Percentiles rank a stretch among this genome's conserved stretches.
phyloP scores from a whole-genome alignment of 1,140 invertebrate genomes.

The Latrodectus geometricus region DNA sequence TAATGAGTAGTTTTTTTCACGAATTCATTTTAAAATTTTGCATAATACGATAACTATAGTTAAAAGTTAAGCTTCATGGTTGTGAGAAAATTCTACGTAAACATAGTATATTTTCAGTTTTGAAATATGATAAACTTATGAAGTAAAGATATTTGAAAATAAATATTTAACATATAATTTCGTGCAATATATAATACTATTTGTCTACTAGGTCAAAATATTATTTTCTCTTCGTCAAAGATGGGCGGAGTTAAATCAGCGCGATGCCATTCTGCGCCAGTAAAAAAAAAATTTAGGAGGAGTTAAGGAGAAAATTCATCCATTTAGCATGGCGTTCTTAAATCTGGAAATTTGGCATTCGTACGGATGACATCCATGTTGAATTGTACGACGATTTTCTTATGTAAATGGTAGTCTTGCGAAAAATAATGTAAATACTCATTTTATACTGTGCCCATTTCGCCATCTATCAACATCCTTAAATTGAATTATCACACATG shows the following conservation, averaged over 20 bases:
- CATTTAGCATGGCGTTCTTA: slow-evolving; percentile 41
- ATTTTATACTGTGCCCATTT: neutral
- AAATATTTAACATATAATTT: neutral
- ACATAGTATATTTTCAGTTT: no score
- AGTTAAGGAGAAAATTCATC: slow-evolving; percentile 24
- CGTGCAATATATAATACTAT: no score
- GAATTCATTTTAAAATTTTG: no score
- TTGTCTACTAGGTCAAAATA: no score
- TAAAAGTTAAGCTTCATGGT: no score
- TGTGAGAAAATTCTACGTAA: no score
- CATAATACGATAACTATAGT: neutral
- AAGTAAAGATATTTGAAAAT: no score
- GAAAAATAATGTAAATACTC: slow-evolving; percentile 20
- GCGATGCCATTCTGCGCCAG: neutral
- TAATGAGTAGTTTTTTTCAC: no score
- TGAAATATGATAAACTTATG: no score
- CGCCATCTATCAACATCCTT: slow-evolving; percentile 42
- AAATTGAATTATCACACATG: neutral
- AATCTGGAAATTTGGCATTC: slow-evolving; percentile 9
- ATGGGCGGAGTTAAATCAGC: neutral
- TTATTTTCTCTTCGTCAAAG: neutral
- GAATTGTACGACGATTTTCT: neutral
- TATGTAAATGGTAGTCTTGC: neutral
- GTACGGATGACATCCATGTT: slow-evolving; percentile 34
- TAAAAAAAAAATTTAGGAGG: slow-evolving; percentile 5